phyloP scores from a whole-genome alignment of 92 coral and sea anemone species.

The Palythoa heliodiscus region DNA sequence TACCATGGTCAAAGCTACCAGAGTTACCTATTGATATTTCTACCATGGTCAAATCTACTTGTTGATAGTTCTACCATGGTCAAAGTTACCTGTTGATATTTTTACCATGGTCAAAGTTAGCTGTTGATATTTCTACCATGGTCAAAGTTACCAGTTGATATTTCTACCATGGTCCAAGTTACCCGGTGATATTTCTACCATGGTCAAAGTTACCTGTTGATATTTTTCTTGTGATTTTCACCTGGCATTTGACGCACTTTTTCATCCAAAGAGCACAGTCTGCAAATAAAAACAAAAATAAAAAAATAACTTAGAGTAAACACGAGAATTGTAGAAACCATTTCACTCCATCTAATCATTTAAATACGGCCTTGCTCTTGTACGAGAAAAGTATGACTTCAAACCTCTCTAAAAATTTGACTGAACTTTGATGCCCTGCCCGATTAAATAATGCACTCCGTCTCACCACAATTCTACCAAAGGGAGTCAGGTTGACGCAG shows the following conservation, averaged over 20 bases:
- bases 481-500: too few species aligned
- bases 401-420: background rate
- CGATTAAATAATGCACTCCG: too few species aligned
- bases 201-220: conserved; percentile 32
- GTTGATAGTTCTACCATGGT: conserved; percentile 24
- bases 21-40: background rate
- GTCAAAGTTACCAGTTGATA: conserved; percentile 35
- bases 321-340: background rate
- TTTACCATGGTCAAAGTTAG: background rate
- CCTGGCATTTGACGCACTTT: conserved; percentile 75
- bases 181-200: background rate
- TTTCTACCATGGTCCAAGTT: background rate
- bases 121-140: conserved; percentile 44
- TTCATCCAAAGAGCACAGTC: conserved; percentile 81
- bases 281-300: conserved; percentile 11
- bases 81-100: background rate
- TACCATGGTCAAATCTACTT: conserved; percentile 13
- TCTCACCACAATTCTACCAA: too few species aligned
- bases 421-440: too few species aligned
- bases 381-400: background rate
- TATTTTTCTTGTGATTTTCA: conserved; percentile 57
- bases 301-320: background rate
- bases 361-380: background rate
- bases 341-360: background rate
- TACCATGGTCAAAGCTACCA: too few species aligned